Base-by-base conservation (phyloP, 1,140 invertebrate species). In the Dolichoris vasculosae region DNA sequence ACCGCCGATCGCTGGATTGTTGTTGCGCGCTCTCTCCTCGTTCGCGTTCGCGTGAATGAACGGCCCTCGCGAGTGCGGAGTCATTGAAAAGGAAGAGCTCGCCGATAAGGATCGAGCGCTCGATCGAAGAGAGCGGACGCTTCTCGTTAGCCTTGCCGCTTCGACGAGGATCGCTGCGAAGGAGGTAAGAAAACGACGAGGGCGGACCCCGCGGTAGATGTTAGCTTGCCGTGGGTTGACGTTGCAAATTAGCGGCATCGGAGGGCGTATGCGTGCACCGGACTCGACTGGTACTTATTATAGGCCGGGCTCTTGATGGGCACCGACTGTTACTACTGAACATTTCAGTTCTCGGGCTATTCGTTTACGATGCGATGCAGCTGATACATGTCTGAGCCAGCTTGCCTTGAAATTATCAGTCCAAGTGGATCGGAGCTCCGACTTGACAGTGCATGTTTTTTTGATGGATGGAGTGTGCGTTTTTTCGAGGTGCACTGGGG, bases 361-460 rank as follows among this genome's bases (percentile, higher is more conserved):
- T 35, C 69, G 48, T 63, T 59, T 63, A 35, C 76, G 30, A 40
- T 35, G 75, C 48, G 75, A 77, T 77, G 48, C 43, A 77, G 43
- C 75, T 77, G 75, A 77, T 51, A 77, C 48, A 55, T 77, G 75
- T 55, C 75, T 55, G 75, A 77, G 75, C 43, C 75, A 81, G 63
- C 63, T 67, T 71, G 80, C 67, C 80, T 35, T 71, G 67, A 82
- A 82, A 71, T 82, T 71, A 82, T 82, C 67, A 82, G 79, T 81
- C 15, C 43, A 48, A 82, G 80, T 55, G 67, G 69, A 73, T 82
- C 67, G 40, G 15, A 59, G 80, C 46, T 48, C 48, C 46, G 32
- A 73, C 35, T 82, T 55, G 48, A 82, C 67, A 73, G 80, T 73
- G 46, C 80, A 82, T 82, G 43, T 26, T 73, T n/a, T n/a, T 67